Conservation (phyloP, 1,140 invertebrate species). For the Ostrea denselamellosa region DNA sequence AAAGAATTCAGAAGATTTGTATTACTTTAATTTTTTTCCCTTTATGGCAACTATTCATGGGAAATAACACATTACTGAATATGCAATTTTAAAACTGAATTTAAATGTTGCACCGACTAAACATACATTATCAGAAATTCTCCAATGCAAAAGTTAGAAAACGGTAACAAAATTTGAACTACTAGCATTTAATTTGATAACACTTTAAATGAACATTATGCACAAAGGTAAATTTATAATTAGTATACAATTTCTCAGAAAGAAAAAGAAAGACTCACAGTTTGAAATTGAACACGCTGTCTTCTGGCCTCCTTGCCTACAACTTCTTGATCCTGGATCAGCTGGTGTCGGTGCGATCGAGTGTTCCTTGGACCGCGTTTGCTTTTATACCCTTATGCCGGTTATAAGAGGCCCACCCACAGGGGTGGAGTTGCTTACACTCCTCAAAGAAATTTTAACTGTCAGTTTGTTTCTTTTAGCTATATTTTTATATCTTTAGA, state of each 20-base stretch:
- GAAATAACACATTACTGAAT: not conserved
- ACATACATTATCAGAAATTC: no score
- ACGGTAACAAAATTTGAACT: no score
- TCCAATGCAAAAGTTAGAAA: no score
- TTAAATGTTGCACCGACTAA: not conserved
- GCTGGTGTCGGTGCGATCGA: conserved; percentile 28
- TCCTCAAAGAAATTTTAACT: no score
- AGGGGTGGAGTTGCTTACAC: not conserved
- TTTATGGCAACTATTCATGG: not conserved
- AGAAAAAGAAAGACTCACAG: conserved; percentile 4
- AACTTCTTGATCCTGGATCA: conserved; percentile 26
- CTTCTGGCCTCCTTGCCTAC: not conserved
- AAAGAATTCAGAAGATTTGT: no score
- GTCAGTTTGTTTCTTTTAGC: not conserved
- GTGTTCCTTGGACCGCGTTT: not conserved
- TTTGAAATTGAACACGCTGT: not conserved
- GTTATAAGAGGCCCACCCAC: not conserved
- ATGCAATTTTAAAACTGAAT: not conserved
- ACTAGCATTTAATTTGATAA: not conserved
- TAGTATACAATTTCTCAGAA: not conserved
- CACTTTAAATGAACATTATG: no score
- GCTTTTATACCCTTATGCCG: conserved; percentile 22
- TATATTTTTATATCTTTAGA: not conserved
- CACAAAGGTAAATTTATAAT: not conserved
- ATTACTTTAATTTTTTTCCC: not conserved